Base-by-base conservation (phyloP, 1,140 invertebrate species). In the Rhagoletis zephyria region DNA sequence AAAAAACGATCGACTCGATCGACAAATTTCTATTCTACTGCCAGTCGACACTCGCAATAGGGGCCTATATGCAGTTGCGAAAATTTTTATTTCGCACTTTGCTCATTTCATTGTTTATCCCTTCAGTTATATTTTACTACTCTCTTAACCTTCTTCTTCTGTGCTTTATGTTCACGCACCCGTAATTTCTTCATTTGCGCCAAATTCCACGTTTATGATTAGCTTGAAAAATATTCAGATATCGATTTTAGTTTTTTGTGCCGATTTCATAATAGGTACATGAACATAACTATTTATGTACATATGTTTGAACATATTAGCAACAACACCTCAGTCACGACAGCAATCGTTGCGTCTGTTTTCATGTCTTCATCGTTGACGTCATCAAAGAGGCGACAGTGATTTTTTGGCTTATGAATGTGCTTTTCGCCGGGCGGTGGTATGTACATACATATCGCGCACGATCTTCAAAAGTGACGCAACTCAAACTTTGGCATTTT, bases 191-290 rank as follows among this genome's bases (percentile, higher is more conserved):
- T 81, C 51, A 81, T 51, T 4, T 12, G 45, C 70, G 45, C 70
- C 51, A 51, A 77, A 56, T 77, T 56, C 48, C 74, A 9, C 74
- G 74, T 7, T 81, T 81, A 81, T 81, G n/a, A 81, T 81, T 3
- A 81, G 56, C n/a, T 56, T 16, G 14, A 56, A 56, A 81, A 30
- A 81, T 19, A 81, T 81, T 59, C 48, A 81, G 56, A 81, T 81
- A 59, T n/a, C 74, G 10, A 81, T 30, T 51, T 48, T 42, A 4
- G 61, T 74, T 56, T 81, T 0, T 42, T 51, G 74, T 16, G 40
- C 5, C 74, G 16, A 56, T 81, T 81, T 81, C 48, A 51, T 81
- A 81, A 81, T 7, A 51, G 16, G 9, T 9, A 40, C 42, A n/a
- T 81, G 45, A 56, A 56, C 51, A 6, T 30, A 81, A 19, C 64